A percentile compares a stretch with the other conserved stretches of the same genome.
Evolutionary conservation across 2,888 invertebrate species (phyloP).

Genomic region (Tenthredo livida): DNA sequence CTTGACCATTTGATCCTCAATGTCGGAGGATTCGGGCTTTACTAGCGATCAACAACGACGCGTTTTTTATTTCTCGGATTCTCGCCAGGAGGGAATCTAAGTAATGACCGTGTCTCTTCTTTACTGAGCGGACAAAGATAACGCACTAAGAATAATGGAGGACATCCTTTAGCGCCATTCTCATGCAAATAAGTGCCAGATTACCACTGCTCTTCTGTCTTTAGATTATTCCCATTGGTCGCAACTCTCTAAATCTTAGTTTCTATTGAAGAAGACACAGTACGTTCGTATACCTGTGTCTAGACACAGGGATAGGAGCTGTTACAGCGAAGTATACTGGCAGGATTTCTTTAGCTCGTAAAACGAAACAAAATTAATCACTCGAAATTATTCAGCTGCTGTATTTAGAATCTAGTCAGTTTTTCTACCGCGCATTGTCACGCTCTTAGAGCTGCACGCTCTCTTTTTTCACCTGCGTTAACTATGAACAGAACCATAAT

Average conservation of each 20-base stretch:
- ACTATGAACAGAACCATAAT: not conserved
- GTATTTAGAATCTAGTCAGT: conserved; percentile 29
- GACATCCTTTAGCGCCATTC: conserved; percentile 74
- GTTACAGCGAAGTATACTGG: not conserved
- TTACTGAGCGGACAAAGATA: conserved; percentile 65
- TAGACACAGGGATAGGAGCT: not conserved
- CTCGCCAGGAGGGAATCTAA: conserved; percentile 59
- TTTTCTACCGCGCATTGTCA: conserved; percentile 1
- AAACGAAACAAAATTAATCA: conserved; percentile 49
- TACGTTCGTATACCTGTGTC: conserved; percentile 20
- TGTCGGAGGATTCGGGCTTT: not conserved
- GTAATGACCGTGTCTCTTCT: conserved; percentile 64
- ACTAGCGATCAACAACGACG: conserved; percentile 44
- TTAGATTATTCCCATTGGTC: conserved; percentile 72
- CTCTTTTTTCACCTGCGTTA: conserved; percentile 12
- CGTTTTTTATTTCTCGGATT: conserved; percentile 50
- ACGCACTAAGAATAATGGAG: conserved; percentile 72
- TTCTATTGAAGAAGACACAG: conserved; percentile 42
- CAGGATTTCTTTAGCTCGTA: conserved; percentile 33
- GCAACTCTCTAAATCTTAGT: conserved; percentile 60
- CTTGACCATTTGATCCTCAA: conserved; percentile 5
- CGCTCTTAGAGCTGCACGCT: not conserved
- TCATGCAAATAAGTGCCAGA: conserved; percentile 73
- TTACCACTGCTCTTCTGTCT: conserved; percentile 71
- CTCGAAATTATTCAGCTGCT: conserved; percentile 50